phyloP scores from a whole-genome alignment of 2,888 invertebrate species.

The Pyrgus malvae region DNA sequence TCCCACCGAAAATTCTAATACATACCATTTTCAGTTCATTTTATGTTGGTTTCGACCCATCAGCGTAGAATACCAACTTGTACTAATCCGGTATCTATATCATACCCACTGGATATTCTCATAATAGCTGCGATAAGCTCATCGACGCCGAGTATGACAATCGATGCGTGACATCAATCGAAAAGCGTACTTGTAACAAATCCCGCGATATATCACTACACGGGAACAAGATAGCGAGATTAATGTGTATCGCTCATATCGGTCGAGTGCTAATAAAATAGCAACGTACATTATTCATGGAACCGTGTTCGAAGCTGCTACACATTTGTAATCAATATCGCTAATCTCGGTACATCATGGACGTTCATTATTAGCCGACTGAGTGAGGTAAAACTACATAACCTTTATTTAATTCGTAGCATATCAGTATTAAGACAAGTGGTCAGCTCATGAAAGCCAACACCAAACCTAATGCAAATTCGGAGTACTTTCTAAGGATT shows the following conservation, averaged over 20 bases:
- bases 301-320: conserved; percentile 1
- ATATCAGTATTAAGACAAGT: no score
- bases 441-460: no score
- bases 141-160: conserved; percentile 24
- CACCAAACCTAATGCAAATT: no score
- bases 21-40: no score
- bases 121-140: conserved; percentile 26
- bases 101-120: conserved; percentile 16
- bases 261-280: conserved; percentile 29
- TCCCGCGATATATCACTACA: conserved; percentile 36
- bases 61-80: no score
- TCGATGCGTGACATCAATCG: conserved; percentile 34
- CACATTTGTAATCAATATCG: conserved; percentile 23
- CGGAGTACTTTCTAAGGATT: no score
- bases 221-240: conserved; percentile 45
- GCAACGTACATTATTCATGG: conserved; percentile 20
- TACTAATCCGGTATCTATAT: conserved; percentile 13
- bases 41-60: no score
- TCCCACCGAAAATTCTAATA: no score
- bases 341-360: conserved; percentile 25
- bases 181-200: conserved; percentile 35
- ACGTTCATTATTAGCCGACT: no score
- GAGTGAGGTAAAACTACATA: no score
- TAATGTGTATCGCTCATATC: conserved; percentile 48
- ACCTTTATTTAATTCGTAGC: no score